Percentiles rank a stretch among this genome's conserved stretches.
phyloP scores from a whole-genome alignment of 2,797 vertebrate genomes.

The Sebastes nivosus region DNA sequence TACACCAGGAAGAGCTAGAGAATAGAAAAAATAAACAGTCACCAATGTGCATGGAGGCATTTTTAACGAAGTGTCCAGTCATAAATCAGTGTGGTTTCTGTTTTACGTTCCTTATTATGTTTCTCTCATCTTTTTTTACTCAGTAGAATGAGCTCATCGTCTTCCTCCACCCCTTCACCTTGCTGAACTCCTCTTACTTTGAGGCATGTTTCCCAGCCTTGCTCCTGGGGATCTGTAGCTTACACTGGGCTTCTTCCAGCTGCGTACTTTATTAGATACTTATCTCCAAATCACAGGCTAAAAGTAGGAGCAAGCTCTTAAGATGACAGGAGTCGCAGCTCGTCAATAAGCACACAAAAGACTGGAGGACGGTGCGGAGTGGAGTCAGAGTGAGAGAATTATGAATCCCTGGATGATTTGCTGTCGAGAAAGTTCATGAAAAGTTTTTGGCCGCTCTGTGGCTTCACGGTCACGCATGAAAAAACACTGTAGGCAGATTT shows the following conservation, averaged over 20 bases:
- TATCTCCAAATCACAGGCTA: slow-evolving; percentile 56
- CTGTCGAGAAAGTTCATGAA: slow-evolving; percentile 26
- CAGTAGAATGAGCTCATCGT: slow-evolving; percentile 50
- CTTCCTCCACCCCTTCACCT: slow-evolving; percentile 44
- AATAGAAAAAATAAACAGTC: slow-evolving; percentile 49
- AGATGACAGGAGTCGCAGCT: slow-evolving; percentile 49
- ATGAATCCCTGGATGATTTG: slow-evolving; percentile 32
- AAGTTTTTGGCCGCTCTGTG: slow-evolving; percentile 25
- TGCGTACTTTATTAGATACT: slow-evolving; percentile 64
- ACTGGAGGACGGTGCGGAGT: slow-evolving; percentile 8
- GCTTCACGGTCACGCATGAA: not conserved
- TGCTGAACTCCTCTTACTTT: slow-evolving; percentile 33
- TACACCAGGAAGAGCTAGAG: slow-evolving; percentile 33
- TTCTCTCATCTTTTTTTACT: slow-evolving; percentile 13
- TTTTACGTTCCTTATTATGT: not conserved
- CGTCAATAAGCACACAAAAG: slow-evolving; percentile 34
- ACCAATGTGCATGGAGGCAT: not conserved
- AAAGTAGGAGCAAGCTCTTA: slow-evolving; percentile 32
- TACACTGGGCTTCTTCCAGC: slow-evolving; percentile 52
- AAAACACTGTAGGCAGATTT: slow-evolving; percentile 12
- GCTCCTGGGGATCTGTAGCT: slow-evolving; percentile 47
- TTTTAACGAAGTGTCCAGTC: slow-evolving; percentile 6
- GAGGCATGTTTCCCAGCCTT: slow-evolving; percentile 54
- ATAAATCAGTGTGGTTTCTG: not conserved
- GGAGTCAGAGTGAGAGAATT: slow-evolving; percentile 11